Evolutionary conservation across 2,888 invertebrate genomes (phyloP).

Genomic region (Tribolium freemani): DNA sequence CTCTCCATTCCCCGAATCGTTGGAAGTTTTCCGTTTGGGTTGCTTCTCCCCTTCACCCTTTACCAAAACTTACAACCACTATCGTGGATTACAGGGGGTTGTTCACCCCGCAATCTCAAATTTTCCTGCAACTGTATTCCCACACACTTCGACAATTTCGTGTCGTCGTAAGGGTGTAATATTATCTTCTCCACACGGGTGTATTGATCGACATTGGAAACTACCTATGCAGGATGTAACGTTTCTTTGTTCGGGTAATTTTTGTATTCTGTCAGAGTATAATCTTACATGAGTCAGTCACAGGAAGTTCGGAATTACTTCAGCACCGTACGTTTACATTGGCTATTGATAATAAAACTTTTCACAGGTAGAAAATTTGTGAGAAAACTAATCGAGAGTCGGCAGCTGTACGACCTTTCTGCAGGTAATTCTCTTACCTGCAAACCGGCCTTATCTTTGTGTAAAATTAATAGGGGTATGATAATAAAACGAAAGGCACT

Average conservation of each 20-base stretch:
- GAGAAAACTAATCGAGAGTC: slow-evolving; percentile 1
- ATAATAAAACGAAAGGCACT: too few species aligned
- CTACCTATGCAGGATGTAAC: slow-evolving; percentile 60
- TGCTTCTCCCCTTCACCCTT: not conserved
- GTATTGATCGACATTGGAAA: slow-evolving; percentile 68
- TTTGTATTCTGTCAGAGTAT: slow-evolving; percentile 55
- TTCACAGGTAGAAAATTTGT: slow-evolving; percentile 16
- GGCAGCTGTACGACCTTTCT: slow-evolving; percentile 26
- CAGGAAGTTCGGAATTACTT: slow-evolving; percentile 60
- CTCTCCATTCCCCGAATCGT: not conserved
- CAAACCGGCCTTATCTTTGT: slow-evolving; percentile 24
- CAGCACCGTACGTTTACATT: slow-evolving; percentile 24
- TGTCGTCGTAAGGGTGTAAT: slow-evolving; percentile 44
- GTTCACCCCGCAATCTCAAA: not conserved
- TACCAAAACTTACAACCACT: not conserved
- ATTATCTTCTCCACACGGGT: slow-evolving; percentile 46
- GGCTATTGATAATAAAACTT: slow-evolving; percentile 22
- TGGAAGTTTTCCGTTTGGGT: not conserved
- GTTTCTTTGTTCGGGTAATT: slow-evolving; percentile 53
- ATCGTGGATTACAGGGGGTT: not conserved
- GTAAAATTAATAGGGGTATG: slow-evolving; percentile 26
- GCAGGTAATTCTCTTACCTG: slow-evolving; percentile 41
- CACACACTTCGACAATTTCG: not conserved
- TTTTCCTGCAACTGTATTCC: not conserved
- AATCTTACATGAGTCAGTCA: slow-evolving; percentile 56